A percentile compares a stretch with the other conserved stretches of the same genome.
phyloP scores from a whole-genome alignment of 2,113 vertebrate species.

The Rhinopithecus roxellana region DNA sequence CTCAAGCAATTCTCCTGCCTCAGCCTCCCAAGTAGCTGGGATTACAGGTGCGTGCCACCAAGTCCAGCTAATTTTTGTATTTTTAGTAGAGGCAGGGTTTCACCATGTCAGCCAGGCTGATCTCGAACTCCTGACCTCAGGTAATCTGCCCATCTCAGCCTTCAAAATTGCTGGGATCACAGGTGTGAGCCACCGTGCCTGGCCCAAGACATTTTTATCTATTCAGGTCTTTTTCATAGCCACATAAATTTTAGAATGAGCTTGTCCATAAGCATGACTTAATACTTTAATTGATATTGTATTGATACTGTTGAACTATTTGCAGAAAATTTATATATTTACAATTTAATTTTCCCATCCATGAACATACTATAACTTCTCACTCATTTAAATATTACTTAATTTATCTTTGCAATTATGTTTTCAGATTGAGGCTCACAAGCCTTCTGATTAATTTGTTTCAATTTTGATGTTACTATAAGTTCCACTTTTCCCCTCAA shows the following conservation, averaged over 20 bases:
- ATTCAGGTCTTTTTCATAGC: neutral
- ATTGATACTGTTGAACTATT: neutral
- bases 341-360: neutral
- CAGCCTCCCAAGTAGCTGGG: too few relatives aligned
- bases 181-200: too few relatives aligned
- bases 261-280: neutral
- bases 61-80: too few relatives aligned
- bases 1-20: too few relatives aligned
- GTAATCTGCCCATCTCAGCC: too few relatives aligned
- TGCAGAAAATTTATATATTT: neutral
- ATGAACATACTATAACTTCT: neutral
- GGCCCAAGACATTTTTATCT: neutral
- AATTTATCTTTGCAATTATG: neutral
- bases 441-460: neutral
- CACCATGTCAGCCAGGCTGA: too few relatives aligned
- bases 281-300: neutral
- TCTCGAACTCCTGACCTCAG: too few relatives aligned
- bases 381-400: constrained; percentile 16
- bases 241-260: neutral
- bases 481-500: neutral
- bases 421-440: neutral
- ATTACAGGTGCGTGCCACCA: too few relatives aligned
- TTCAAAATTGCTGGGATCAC: too few relatives aligned
- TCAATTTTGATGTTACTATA: neutral
- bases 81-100: too few relatives aligned